Evolutionary conservation across 2,888 invertebrate genomes (phyloP), one percentile per base, ranked within the genome.

Genomic region (Tetrapedia diversipes): DNA sequence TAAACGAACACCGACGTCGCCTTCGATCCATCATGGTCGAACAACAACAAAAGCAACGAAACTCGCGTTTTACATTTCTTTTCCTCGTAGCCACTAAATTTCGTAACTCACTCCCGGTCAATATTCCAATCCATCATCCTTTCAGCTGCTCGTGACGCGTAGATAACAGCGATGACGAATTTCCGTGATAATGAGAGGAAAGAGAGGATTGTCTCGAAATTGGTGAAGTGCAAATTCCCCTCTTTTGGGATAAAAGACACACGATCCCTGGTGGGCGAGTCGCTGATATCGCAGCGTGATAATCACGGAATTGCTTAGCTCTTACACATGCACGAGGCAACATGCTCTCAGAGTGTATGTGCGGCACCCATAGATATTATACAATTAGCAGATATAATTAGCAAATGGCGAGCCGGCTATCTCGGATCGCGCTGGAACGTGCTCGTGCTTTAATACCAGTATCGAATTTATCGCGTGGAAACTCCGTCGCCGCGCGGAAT

Each of bases 301-400:
- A 89, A 87, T 86, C 84, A 83, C 80, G 84, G 74, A 83, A 87
- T 86, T 86, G 84, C 71, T 74, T 77, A 79, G 57, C 47, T 65
- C 53, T 59, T 75, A 79, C 68, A 66, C 56, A 43, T 64, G 73
- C n/a, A n/a, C n/a, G n/a, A n/a, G n/a, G 51, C 2, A 24, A 16
- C 49, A 32, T 8, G 32, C 32, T 8, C 37, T n/a, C n/a, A n/a
- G 10, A 11, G 56, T 39, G 24, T 60, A 47, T 22, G 53, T 11
- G 43, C 39, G 45, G 16, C 49, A 24, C 54, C 16, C 10, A 64
- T 54, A 73, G 68, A 73, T 75, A 65, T 77, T 73, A 67, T 66
- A 72, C 80, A 84, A 84, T 84, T 84, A 82, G 56, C 64, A 39
- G 53, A 54, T 65, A 71, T 66, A 77, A 80, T 80, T 80, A 80